Evolutionary conservation across 2,113 vertebrate species (phyloP).

Genomic region (Halcyon malimbica): DNA sequence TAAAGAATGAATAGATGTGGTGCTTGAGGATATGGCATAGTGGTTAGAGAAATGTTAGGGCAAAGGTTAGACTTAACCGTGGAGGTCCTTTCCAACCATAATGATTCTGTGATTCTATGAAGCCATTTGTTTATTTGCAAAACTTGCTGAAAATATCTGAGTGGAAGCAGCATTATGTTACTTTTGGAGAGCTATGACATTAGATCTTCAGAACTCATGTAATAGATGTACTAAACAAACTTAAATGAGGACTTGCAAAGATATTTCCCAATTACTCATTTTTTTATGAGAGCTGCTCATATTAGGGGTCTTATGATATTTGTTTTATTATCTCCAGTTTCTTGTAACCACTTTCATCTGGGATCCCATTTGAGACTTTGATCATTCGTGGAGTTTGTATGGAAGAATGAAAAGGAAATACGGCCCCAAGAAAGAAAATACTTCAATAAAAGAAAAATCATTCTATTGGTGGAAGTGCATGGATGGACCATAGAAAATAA

Average conservation of each 20-base stretch:
- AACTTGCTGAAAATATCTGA: background rate
- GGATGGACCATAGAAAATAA: background rate
- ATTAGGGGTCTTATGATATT: background rate
- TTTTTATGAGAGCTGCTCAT: background rate
- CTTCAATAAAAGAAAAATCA: background rate
- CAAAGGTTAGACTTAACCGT: too few relatives aligned
- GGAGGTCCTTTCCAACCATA: too few relatives aligned
- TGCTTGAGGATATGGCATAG: too few relatives aligned
- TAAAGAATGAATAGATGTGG: too few relatives aligned
- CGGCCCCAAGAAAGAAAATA: background rate
- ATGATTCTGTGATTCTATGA: background rate
- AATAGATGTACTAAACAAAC: background rate
- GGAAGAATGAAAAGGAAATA: background rate
- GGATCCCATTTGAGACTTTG: background rate
- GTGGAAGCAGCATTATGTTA: background rate
- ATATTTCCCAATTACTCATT: background rate
- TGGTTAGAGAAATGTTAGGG: too few relatives aligned
- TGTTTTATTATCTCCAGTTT: conserved; percentile 38
- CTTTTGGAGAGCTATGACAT: background rate
- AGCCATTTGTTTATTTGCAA: background rate
- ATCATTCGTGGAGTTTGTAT: background rate
- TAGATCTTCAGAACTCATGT: background rate
- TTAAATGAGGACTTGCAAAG: background rate
- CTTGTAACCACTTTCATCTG: conserved; percentile 25
- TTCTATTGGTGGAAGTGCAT: background rate